Percentiles rank a stretch among this genome's conserved stretches.
phyloP scores from a whole-genome alignment of 2,113 vertebrate species.

The Alectura lathami region DNA sequence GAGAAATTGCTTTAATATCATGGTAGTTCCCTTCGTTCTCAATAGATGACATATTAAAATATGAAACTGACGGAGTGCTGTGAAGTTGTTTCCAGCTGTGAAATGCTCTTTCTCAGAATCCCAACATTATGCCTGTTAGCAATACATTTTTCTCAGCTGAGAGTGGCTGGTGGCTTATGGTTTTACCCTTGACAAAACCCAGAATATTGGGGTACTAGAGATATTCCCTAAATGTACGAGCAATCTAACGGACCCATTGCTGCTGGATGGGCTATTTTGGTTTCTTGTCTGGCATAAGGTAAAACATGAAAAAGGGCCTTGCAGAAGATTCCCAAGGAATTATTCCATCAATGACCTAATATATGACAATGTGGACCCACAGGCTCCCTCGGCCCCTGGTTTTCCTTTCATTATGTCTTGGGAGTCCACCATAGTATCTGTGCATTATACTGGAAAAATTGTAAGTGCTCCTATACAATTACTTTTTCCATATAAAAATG shows the following conservation, averaged over 20 bases:
- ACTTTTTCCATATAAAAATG: background rate
- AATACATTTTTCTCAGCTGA: background rate
- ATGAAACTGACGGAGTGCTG: constrained; percentile 5
- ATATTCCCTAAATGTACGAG: background rate
- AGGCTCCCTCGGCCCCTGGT: background rate
- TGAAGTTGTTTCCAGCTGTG: background rate
- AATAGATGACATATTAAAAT: constrained; percentile 11
- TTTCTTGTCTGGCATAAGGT: background rate
- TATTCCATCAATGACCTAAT: background rate
- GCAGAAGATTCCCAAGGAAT: background rate
- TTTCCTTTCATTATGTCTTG: background rate
- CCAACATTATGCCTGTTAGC: background rate
- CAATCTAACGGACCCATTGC: background rate
- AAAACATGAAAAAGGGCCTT: background rate
- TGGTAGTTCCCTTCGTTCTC: constrained; percentile 42
- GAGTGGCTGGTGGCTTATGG: background rate
- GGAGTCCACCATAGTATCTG: background rate
- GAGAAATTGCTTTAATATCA: constrained; percentile 48
- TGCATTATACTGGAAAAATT: background rate
- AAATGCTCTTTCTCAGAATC: background rate
- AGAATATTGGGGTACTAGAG: background rate
- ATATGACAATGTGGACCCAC: background rate
- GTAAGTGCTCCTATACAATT: background rate
- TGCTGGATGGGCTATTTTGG: background rate
- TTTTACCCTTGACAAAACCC: background rate